Evolutionary conservation across 2,797 vertebrate genomes (phyloP), one percentile per base, ranked within the genome.

Genomic region (Fistularia tabacaria): DNA sequence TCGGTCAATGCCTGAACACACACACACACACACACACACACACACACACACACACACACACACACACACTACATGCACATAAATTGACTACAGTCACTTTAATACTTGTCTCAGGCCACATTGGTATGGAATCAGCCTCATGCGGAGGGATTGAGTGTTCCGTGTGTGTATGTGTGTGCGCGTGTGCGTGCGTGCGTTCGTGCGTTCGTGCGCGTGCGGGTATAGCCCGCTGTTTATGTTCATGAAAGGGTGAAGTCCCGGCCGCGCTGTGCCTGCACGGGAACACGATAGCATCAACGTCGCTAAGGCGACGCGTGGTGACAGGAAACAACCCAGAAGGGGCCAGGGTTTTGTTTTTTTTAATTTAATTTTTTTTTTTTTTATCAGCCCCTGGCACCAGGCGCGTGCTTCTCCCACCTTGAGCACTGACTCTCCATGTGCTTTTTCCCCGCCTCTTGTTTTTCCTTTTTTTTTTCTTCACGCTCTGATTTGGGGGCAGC

Each of bases 311-410:
- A 74, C 66, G 62, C 69, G 63, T 47, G 66, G 53, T 10, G 40
- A 67, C 72, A 79, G 85, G 84, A 87, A 86, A 63, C 73, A 51
- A 62, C 59, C 71, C 47, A 59, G 47, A 49, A 64, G 40, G 62
- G 49, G 66, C 57, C 63, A 63, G 76, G 77, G 57, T 8, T 67
- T 79, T 62, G 54, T 64, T 71, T 60, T 66, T 57, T 51, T 77
- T 66, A 63, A 70, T 79, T 83, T 85, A 81, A 79, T 78, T 78
- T 79, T 81, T 83, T 70, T 42, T 13, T 44, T 73, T 57, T 25
- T 14, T 25, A 25, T 25, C 25, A 25, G 25, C 25, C 25, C 25
- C 25, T 5, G 25, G 25, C 25, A 25, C 2, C 25, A 25, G 25
- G 25, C 25, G 25, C 25, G 25, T 25, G 25, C 25, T 25, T 25